Conservation (phyloP, 2,888 invertebrate species). For the Drosophila borealis region DNA sequence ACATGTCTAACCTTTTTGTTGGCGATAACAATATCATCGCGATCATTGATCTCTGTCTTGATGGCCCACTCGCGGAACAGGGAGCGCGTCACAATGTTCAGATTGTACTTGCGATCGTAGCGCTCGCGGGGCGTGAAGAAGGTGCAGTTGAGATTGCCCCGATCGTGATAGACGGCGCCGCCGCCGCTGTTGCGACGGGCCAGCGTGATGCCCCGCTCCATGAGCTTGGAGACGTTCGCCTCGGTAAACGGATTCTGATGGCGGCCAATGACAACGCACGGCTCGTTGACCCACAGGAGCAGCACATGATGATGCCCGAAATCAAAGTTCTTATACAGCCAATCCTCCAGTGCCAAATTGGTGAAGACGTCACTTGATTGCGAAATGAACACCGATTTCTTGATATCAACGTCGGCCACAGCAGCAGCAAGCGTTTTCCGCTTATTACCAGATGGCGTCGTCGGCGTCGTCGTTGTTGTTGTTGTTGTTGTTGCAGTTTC, state of each 20-base stretch:
- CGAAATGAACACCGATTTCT: constrained; percentile 96
- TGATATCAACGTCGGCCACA: constrained; percentile 86
- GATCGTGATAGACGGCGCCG: constrained; percentile 98
- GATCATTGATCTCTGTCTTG: constrained; percentile 90
- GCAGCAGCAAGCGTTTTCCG: constrained; percentile 24
- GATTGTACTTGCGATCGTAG: constrained; percentile 94
- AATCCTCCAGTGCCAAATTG: constrained; percentile 98
- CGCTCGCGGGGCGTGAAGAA: constrained; percentile 94
- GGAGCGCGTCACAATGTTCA: constrained; percentile 93
- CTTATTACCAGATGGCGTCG: constrained; percentile 19
- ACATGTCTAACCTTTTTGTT: constrained; percentile 86
- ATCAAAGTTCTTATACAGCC: constrained; percentile 95
- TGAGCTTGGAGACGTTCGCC: constrained; percentile 90
- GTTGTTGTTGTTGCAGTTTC: constrained; percentile 77
- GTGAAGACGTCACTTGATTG: constrained; percentile 95
- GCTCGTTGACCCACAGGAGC: constrained; percentile 96
- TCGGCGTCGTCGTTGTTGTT: constrained; percentile 38
- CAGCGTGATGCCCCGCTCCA: constrained; percentile 89
- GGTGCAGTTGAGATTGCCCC: constrained; percentile 96
- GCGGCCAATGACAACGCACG: constrained; percentile 97
- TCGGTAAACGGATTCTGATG: constrained; percentile 99
- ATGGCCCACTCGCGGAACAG: constrained; percentile 93
- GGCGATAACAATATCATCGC: constrained; percentile 94
- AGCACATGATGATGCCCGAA: constrained; percentile 93
- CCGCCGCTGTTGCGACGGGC: constrained; percentile 98